Evolutionary conservation across 2,888 invertebrate genomes (phyloP), one percentile per base, ranked within the genome.

Genomic region (Poecilobothrus nobilitatus): DNA sequence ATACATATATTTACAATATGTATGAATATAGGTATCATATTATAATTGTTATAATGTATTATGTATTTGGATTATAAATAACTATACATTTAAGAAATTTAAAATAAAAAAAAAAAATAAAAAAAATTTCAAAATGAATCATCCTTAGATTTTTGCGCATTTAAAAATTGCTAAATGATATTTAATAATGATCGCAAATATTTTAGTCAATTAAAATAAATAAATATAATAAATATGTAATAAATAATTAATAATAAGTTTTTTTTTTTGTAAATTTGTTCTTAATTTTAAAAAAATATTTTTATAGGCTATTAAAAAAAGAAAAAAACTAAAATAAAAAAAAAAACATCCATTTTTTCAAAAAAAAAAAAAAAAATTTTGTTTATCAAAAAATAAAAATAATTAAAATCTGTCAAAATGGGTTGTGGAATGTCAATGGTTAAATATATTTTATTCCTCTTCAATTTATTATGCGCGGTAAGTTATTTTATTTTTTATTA

Each of bases 381-480:
- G 4, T 53, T 53, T 53, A 18, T 53, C 5, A 53, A 18, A 22
- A 33, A 37, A 53, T 66, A 21, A 15, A 70, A 62, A 33, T 33
- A 44, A 62, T 64, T 65, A 66, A 34, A 66, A 63, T 10, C 22
- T 44, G 22, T 66, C 83, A 85, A 83, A 79, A 88, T 88, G 88
- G 86, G 86, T 82, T 89, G 88, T 83, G 90, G 89, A 81, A 88
- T 89, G 84, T 87, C 88, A 82, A 88, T 90, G 84, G 87, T 92
- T 79, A 92, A 92, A 86, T 91, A 91, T 83, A 86, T 92, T 76
- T 86, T 92, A 77, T 92, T 92, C 82, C 85, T 91, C 81, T 91
- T 92, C 82, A 92, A 92, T 81, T 82, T 91, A 76, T 78, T 91
- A 71, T 90, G 91, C 77, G 88, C 89, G 86, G 91, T 91, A 82